phyloP scores from a whole-genome alignment of 2,888 invertebrate species.

The Caenorhabditis plicata region DNA sequence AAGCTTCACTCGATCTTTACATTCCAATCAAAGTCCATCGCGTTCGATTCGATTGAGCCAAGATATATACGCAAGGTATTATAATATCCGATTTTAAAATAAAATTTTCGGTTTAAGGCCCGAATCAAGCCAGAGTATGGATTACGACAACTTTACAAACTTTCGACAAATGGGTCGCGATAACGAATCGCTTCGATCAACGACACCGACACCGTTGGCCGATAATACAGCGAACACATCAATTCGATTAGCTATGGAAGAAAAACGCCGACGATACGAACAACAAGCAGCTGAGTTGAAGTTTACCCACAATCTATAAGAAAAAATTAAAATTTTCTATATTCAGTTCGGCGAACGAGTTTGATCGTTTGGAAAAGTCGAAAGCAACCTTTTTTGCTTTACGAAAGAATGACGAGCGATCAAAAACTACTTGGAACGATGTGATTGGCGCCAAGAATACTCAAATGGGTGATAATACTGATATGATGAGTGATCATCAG shows the following conservation, averaged over 20 bases:
- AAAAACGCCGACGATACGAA: slow-evolving; percentile 59
- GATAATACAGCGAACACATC: no score
- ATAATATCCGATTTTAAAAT: no score
- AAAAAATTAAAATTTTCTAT: slow-evolving; percentile 15
- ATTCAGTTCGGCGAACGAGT: slow-evolving; percentile 55
- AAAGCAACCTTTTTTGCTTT: slow-evolving; percentile 65
- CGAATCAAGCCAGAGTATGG: slow-evolving; percentile 27
- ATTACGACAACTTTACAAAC: slow-evolving; percentile 35
- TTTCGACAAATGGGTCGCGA: slow-evolving; percentile 37
- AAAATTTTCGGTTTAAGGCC: slow-evolving; percentile 37
- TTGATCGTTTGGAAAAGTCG: slow-evolving; percentile 54
- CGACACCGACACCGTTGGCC: no score
- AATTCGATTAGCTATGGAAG: slow-evolving; percentile 60
- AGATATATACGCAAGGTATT: no score
- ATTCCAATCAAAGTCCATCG: slow-evolving; percentile 31
- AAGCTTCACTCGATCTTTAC: no score
- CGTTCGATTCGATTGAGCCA: slow-evolving; percentile 49
- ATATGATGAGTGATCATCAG: slow-evolving; percentile 10
- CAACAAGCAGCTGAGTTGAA: slow-evolving; percentile 47
- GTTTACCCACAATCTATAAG: slow-evolving; percentile 12
- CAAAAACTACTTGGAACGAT: slow-evolving; percentile 27
- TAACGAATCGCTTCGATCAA: no score
- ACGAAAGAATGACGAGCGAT: slow-evolving; percentile 22
- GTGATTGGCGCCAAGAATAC: slow-evolving; percentile 21
- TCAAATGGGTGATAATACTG: slow-evolving; percentile 19